Evolutionary conservation across 2,113 vertebrate species (phyloP).

Genomic region (Phodopus roborovskii): DNA sequence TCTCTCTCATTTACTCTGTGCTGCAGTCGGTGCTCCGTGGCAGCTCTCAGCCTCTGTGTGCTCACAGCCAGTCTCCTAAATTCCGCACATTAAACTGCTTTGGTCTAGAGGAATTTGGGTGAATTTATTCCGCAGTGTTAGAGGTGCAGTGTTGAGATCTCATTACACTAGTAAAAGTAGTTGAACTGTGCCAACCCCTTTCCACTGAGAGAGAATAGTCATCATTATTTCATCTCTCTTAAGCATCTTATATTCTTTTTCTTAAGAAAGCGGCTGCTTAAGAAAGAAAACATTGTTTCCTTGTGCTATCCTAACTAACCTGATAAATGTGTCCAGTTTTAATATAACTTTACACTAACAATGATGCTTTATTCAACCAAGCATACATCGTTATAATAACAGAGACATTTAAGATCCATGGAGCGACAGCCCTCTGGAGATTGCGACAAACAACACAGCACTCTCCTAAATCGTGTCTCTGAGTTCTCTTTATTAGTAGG

Average conservation of each 20-base stretch:
- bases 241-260: neutral
- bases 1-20: neutral
- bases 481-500: neutral
- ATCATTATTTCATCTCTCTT: neutral
- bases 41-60: neutral
- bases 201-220: neutral
- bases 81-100: neutral
- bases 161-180: neutral
- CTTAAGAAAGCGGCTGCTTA: neutral
- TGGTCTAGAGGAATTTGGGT: neutral
- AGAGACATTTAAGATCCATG: neutral
- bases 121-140: neutral
- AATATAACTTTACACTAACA: neutral
- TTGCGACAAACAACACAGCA: neutral
- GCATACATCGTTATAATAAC: neutral
- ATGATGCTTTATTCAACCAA: neutral
- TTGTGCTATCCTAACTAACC: neutral
- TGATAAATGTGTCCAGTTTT: neutral
- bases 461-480: neutral
- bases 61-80: neutral
- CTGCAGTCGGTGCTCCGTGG: neutral
- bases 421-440: neutral
- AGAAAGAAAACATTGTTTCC: conserved; percentile 28
- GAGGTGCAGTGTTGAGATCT: accelerated
- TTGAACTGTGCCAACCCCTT: too few species aligned